Evolutionary conservation across 2,888 invertebrate species (phyloP).

Genomic region (Cephalotes varians): DNA sequence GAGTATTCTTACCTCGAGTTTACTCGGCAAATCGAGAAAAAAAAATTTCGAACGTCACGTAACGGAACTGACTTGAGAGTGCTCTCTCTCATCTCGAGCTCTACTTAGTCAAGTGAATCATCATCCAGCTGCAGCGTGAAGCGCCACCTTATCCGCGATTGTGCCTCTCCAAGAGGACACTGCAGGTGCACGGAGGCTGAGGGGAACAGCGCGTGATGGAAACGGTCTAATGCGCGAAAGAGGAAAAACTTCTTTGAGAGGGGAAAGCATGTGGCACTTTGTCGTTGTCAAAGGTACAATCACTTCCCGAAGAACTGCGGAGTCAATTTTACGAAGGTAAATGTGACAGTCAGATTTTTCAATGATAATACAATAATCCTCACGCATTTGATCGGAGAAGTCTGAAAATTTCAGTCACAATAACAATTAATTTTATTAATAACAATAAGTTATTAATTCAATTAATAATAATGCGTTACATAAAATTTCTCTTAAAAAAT

Average conservation of each 20-base stretch:
- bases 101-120: constrained; percentile 40
- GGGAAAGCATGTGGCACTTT: neutral
- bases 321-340: constrained; percentile 6
- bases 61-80: constrained; percentile 14
- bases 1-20: neutral
- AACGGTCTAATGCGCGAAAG: constrained; percentile 69
- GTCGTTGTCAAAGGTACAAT: constrained; percentile 13
- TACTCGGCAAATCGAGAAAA: neutral
- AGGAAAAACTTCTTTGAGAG: neutral
- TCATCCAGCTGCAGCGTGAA: constrained; percentile 79
- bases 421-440: neutral
- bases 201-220: constrained; percentile 69
- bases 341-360: constrained; percentile 16
- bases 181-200: constrained; percentile 72
- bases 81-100: neutral
- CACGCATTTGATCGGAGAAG: neutral
- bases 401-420: neutral
- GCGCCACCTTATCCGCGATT: constrained; percentile 79
- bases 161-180: constrained; percentile 79
- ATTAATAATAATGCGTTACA: neutral
- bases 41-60: constrained; percentile 1
- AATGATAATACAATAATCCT: neutral
- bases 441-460: neutral
- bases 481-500: neutral
- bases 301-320: neutral